These are phyloP conservation scores for Monarcha castaneiventris DNA, from an alignment of 2,113 vertebrate species.

Conservation along the genomic window DNA sequence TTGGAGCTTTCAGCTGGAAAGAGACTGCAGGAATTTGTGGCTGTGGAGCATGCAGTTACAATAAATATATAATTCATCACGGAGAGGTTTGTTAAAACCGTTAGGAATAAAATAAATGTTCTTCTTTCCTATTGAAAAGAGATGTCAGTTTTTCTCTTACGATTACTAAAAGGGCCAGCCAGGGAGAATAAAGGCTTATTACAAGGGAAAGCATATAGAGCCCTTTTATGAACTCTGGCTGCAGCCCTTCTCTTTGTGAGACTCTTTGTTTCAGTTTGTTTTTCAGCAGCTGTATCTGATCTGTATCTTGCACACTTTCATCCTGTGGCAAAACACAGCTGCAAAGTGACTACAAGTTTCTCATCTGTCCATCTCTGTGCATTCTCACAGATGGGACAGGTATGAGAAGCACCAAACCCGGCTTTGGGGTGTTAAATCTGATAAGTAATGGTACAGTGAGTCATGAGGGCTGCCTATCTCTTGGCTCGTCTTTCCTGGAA, in stretches of 20 bases:
- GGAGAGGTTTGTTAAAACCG: slow-evolving; percentile 44
- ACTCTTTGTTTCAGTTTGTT: slow-evolving; percentile 60
- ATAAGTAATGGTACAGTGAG: neutral
- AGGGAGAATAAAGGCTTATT: slow-evolving; percentile 55
- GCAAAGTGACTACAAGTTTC: slow-evolving; percentile 26
- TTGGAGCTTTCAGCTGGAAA: slow-evolving; percentile 46
- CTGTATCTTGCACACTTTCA: slow-evolving; percentile 46
- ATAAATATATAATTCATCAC: slow-evolving; percentile 56
- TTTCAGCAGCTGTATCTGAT: slow-evolving; percentile 62
- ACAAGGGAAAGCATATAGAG: slow-evolving; percentile 58
- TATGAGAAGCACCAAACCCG: neutral
- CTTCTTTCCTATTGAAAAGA: slow-evolving; percentile 47
- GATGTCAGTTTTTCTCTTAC: slow-evolving; percentile 28
- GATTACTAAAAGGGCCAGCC: slow-evolving; percentile 18
- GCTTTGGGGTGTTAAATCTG: neutral
- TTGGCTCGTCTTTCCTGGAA: slow-evolving; percentile 26
- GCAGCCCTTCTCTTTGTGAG: slow-evolving; percentile 46
- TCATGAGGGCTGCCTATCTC: neutral
- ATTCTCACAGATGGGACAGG: neutral
- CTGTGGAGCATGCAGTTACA: slow-evolving; percentile 4
- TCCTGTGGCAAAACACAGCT: slow-evolving; percentile 56
- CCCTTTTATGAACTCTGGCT: slow-evolving; percentile 65
- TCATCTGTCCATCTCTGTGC: neutral
- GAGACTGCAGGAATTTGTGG: slow-evolving; percentile 35
- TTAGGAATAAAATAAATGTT: slow-evolving; percentile 50